These are phyloP conservation scores for Festucalex cinctus DNA, from an alignment of 2,113 vertebrate species.

Conservation along the genomic window DNA sequence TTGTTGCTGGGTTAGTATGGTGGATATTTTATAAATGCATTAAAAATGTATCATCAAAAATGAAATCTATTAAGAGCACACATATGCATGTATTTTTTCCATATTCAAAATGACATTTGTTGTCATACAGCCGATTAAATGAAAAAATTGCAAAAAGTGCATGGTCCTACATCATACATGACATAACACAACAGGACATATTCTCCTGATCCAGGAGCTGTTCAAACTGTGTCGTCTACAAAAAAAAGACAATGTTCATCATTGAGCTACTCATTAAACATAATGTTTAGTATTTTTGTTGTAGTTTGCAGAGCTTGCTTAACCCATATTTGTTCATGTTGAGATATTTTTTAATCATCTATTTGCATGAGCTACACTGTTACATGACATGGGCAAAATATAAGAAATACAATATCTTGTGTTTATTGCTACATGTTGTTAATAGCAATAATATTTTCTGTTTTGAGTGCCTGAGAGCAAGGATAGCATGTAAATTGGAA, in stretches of 20 bases:
- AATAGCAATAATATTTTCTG: background rate
- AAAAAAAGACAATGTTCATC: background rate
- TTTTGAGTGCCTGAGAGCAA: conserved; percentile 17
- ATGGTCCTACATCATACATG: no score
- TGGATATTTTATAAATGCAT: no score
- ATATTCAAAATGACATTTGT: background rate
- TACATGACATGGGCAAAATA: background rate
- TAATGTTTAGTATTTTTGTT: background rate
- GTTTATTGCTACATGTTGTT: background rate
- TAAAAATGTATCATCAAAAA: no score
- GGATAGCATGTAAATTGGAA: conserved; percentile 51
- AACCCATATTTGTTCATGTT: background rate
- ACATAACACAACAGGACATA: no score
- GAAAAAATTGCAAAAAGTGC: no score
- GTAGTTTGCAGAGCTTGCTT: background rate
- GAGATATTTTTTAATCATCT: no score
- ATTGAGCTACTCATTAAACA: background rate
- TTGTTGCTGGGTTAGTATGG: no score
- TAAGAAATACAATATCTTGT: background rate
- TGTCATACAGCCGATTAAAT: background rate
- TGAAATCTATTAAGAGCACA: no score
- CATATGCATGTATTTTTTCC: no score
- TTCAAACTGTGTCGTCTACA: background rate
- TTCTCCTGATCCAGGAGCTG: background rate
- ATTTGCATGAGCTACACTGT: background rate